These are phyloP conservation scores for Sinocyclocheilus anophthalmus DNA, from an alignment of 2,113 vertebrate species.

Conservation along the genomic window DNA sequence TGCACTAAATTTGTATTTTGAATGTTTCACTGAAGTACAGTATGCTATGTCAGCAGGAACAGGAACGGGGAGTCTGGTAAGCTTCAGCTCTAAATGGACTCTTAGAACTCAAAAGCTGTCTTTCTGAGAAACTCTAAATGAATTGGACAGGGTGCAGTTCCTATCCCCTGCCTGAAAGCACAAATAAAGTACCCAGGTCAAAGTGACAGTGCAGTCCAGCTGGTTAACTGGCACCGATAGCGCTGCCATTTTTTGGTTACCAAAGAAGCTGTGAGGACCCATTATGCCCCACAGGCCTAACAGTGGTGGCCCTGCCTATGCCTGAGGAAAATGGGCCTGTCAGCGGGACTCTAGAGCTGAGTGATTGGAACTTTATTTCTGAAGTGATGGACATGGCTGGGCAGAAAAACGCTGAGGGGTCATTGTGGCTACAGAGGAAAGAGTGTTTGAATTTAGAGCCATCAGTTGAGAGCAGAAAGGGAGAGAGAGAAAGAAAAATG, in stretches of 20 bases:
- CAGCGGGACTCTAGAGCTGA: slow-evolving; percentile 51
- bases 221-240: slow-evolving; percentile 54
- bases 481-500: not conserved
- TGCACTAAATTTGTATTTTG: not conserved
- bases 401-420: slow-evolving; percentile 1
- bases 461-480: not conserved
- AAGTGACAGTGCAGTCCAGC: slow-evolving; percentile 45
- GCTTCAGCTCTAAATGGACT: slow-evolving; percentile 27
- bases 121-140: slow-evolving; percentile 1
- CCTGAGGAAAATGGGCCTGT: slow-evolving; percentile 49
- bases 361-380: slow-evolving; percentile 51
- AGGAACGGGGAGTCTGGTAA: not conserved
- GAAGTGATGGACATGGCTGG: slow-evolving; percentile 37
- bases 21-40: not conserved
- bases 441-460: slow-evolving; percentile 32
- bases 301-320: slow-evolving; percentile 42
- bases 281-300: slow-evolving; percentile 53
- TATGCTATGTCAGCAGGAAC: slow-evolving; percentile 3
- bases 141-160: not conserved
- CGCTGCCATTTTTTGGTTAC: slow-evolving; percentile 57
- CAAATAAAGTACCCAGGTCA: slow-evolving; percentile 31
- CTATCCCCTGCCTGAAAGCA: slow-evolving; percentile 22
- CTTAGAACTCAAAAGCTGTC: not conserved
- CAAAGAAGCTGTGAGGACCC: slow-evolving; percentile 52
- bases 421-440: slow-evolving; percentile 5